Percentiles rank a stretch among this genome's conserved stretches.
Evolutionary conservation across 2,113 vertebrate genomes (phyloP).

Genomic region (Charina bottae): DNA sequence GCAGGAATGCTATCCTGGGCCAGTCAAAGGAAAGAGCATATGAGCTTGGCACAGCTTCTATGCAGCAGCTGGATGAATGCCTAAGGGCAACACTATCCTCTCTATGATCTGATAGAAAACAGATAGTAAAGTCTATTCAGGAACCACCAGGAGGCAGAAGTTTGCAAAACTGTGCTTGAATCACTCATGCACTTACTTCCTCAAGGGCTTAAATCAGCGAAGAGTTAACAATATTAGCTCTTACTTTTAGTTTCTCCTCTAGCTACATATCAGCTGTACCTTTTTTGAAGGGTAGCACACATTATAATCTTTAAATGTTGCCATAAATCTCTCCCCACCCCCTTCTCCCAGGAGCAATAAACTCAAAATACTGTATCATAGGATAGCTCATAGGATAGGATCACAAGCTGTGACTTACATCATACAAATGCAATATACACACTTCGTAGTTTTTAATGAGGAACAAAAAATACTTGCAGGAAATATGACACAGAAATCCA

Average conservation of each 20-base stretch:
- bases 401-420: neutral
- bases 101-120: neutral
- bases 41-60: neutral
- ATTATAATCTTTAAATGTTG: neutral
- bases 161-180: neutral
- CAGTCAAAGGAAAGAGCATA: conserved; percentile 2
- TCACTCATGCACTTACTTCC: neutral
- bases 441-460: conserved; percentile 8
- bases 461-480: neutral
- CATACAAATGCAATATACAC: neutral
- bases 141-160: neutral
- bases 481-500: conserved; percentile 25
- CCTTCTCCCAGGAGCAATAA: neutral
- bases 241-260: neutral
- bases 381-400: neutral
- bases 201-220: neutral
- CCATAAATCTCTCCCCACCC: neutral
- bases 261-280: neutral
- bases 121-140: neutral
- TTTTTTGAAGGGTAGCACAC: neutral
- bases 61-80: neutral
- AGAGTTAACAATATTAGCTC: neutral
- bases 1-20: neutral
- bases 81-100: neutral
- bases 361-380: neutral